A percentile compares a stretch with the other conserved stretches of the same genome.
Evolutionary conservation across 2,797 vertebrate genomes (phyloP).

Genomic region (Neostethus bicornis): DNA sequence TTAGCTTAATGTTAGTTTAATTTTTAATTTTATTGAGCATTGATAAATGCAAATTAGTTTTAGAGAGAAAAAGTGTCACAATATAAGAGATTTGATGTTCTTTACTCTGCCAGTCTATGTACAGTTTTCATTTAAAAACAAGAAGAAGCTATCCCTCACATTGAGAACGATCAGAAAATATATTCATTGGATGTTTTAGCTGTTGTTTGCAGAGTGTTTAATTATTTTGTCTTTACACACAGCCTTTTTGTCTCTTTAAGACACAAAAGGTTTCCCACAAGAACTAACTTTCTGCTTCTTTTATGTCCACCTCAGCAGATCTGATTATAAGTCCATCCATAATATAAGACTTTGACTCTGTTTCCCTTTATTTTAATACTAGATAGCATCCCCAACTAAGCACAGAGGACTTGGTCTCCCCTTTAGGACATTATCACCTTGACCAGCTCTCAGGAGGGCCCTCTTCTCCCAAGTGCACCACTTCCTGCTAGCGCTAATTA

Average conservation of each 20-base stretch:
- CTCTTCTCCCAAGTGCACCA: conserved; percentile 68
- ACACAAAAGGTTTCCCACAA: not conserved
- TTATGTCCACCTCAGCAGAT: conserved; percentile 17
- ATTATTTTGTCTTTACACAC: not conserved
- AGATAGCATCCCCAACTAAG: conserved; percentile 45
- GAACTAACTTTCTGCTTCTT: conserved; percentile 7
- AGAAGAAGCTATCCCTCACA: too few species aligned
- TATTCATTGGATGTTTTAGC: too few species aligned
- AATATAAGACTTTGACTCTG: conserved; percentile 8
- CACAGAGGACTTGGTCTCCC: conserved; percentile 72
- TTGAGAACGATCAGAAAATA: too few species aligned
- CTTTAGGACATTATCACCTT: conserved; percentile 86
- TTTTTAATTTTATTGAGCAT: too few species aligned
- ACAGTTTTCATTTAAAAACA: too few species aligned
- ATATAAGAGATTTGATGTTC: too few species aligned
- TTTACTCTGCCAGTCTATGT: too few species aligned
- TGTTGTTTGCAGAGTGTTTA: too few species aligned
- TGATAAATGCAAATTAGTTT: too few species aligned
- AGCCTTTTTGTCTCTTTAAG: not conserved
- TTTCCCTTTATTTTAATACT: conserved; percentile 28
- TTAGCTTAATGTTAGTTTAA: too few species aligned
- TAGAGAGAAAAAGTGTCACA: too few species aligned
- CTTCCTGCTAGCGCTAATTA: conserved; percentile 85
- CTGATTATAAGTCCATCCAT: conserved; percentile 1
- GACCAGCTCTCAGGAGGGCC: conserved; percentile 79